Evolutionary conservation across 2,888 invertebrate species (phyloP).

Genomic region (Branchellion lobata): DNA sequence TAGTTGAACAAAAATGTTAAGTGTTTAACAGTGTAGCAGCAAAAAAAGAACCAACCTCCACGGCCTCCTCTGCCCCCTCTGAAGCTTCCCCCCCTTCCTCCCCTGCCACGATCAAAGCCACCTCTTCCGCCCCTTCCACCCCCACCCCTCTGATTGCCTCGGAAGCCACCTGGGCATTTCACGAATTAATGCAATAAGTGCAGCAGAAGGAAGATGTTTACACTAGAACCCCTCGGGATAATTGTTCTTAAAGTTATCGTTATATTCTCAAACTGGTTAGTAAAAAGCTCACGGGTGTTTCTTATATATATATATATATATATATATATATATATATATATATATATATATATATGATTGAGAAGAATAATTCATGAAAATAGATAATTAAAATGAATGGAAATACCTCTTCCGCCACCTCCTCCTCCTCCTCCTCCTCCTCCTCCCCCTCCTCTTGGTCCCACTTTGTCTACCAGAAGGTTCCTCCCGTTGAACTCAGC

Average conservation of each 20-base stretch:
- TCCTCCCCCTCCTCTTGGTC: slow-evolving; percentile 24
- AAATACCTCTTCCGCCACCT: not conserved
- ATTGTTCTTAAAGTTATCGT: too few relatives aligned
- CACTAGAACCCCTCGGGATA: too few relatives aligned
- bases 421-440: slow-evolving; percentile 36
- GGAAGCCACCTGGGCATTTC: slow-evolving; percentile 3
- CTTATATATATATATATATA: too few relatives aligned
- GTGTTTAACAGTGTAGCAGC: not conserved
- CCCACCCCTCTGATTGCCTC: slow-evolving; percentile 28
- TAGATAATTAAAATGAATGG: not conserved
- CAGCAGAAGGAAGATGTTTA: too few relatives aligned
- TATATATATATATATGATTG: too few relatives aligned
- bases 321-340: too few relatives aligned
- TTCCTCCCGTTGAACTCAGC: slow-evolving; percentile 32
- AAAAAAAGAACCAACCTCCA: not conserved
- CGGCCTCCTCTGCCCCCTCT: slow-evolving; percentile 12
- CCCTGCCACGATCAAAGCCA: slow-evolving; percentile 23
- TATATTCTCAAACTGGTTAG: too few relatives aligned
- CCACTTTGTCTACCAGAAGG: slow-evolving; percentile 23
- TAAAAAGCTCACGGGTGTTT: too few relatives aligned
- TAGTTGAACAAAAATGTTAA: not conserved
- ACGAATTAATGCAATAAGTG: too few relatives aligned
- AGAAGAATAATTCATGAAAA: too few relatives aligned
- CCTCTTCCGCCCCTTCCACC: slow-evolving; percentile 7
- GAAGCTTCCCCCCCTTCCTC: slow-evolving; percentile 20